A percentile compares a stretch with the other conserved stretches of the same genome.
Evolutionary conservation across 2,113 vertebrate genomes (phyloP).

Genomic region (Ceyx melanurus): DNA sequence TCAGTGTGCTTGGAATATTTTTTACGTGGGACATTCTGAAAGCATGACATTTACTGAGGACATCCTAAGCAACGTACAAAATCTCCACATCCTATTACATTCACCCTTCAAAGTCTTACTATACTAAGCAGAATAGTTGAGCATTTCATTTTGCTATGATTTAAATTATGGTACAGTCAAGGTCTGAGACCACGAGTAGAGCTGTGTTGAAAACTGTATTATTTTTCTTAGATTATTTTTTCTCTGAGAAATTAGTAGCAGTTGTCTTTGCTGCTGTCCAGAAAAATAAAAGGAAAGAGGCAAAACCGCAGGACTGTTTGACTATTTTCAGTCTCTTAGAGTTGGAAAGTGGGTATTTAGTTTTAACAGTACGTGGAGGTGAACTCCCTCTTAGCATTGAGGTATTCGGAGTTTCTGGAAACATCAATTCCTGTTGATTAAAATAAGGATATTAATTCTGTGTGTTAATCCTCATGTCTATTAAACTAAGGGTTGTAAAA

Average conservation of each 20-base stretch:
- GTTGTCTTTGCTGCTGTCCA: neutral
- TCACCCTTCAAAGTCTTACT: neutral
- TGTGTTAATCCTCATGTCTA: neutral
- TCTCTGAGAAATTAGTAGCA: neutral
- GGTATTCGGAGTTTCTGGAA: neutral
- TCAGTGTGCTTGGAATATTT: neutral
- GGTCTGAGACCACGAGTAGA: neutral
- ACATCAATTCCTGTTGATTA: neutral
- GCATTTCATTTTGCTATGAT: neutral
- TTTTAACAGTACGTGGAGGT: neutral
- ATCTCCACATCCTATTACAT: neutral
- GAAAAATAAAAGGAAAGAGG: neutral
- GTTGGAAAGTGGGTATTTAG: neutral
- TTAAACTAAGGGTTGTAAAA: neutral
- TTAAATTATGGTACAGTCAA: rapidly evolving
- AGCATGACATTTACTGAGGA: neutral
- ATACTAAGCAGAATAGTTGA: neutral
- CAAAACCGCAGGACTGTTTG: neutral
- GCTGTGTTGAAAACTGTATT: neutral
- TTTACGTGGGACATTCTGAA: neutral
- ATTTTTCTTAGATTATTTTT: neutral
- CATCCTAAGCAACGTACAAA: neutral
- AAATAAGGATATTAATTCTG: neutral
- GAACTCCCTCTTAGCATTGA: neutral
- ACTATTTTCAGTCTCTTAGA: neutral